Evolutionary conservation across 2,797 vertebrate genomes (phyloP).

Genomic region (Poeciliopsis gracilis): DNA sequence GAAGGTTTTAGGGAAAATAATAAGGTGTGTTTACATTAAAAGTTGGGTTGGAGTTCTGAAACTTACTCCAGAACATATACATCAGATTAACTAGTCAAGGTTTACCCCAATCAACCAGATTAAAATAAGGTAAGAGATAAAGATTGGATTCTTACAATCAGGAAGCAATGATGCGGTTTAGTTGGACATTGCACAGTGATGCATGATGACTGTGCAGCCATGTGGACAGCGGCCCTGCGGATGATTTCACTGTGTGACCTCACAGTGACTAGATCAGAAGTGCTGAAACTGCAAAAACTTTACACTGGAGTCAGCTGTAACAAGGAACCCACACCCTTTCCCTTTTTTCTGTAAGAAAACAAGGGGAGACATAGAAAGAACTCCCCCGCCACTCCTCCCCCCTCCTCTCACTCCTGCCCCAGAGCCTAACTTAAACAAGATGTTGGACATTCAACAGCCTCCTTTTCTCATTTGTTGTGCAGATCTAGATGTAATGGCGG

Average conservation of each 20-base stretch:
- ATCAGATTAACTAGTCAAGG: constrained; percentile 3
- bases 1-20: background rate
- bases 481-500: constrained; percentile 71
- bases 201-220: constrained; percentile 48
- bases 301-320: constrained; percentile 66
- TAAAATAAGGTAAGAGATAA: constrained; percentile 10
- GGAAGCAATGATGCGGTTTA: constrained; percentile 28
- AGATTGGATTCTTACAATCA: constrained; percentile 21
- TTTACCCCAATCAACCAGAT: background rate
- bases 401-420: constrained; percentile 48
- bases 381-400: background rate
- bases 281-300: constrained; percentile 64
- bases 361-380: constrained; percentile 39
- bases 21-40: background rate
- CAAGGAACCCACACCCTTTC: constrained; percentile 61
- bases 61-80: background rate
- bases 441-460: constrained; percentile 70
- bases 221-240: constrained; percentile 38
- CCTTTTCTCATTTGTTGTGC: constrained; percentile 65
- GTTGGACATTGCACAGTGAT: constrained; percentile 47
- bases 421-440: constrained; percentile 76
- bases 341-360: constrained; percentile 65
- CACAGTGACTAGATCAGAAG: constrained; percentile 51
- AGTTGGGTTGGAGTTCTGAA: background rate
- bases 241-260: constrained; percentile 66